A percentile compares a stretch with the other conserved stretches of the same genome.
Conservation (phyloP, 2,888 invertebrate genomes). For the Odiellus spinosus region DNA sequence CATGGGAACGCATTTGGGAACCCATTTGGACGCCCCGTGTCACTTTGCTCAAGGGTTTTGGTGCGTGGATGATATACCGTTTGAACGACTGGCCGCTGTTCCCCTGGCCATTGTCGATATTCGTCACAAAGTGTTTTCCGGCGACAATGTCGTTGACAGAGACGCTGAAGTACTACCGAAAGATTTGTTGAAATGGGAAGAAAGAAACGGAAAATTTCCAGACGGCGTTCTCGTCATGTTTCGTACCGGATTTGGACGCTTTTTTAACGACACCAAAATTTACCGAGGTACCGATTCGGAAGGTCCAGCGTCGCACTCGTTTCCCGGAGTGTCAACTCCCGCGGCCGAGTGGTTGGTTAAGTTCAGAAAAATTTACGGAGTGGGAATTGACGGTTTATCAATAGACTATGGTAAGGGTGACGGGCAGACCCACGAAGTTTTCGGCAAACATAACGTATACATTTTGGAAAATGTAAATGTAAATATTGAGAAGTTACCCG, state of each 20-base stretch:
- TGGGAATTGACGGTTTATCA: constrained; percentile 48
- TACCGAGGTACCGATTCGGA: too few relatives aligned
- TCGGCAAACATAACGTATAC: constrained; percentile 34
- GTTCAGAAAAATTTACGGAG: constrained; percentile 40
- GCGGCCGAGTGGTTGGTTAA: constrained; percentile 44
- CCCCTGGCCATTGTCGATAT: constrained; percentile 20
- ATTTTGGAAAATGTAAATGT: constrained; percentile 47
- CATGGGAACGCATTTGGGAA: constrained; percentile 43
- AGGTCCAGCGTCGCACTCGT: too few relatives aligned
- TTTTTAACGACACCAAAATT: too few relatives aligned
- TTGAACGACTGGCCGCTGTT: constrained; percentile 30
- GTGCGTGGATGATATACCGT: constrained; percentile 38
- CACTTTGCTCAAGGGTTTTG: constrained; percentile 38
- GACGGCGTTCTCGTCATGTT: constrained; percentile 33
- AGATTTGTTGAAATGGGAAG: constrained; percentile 29
- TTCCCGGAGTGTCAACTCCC: constrained; percentile 41
- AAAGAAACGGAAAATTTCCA: constrained; percentile 30
- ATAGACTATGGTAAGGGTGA: constrained; percentile 40
- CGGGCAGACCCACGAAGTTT: constrained; percentile 36
- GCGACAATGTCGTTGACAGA: too few relatives aligned
- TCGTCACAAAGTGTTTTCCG: constrained; percentile 8
- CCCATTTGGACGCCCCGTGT: constrained; percentile 46
- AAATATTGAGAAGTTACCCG: constrained; percentile 25
- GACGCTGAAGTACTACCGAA: too few relatives aligned
- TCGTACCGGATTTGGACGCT: constrained; percentile 29